Evolutionary conservation across 2,113 vertebrate genomes (phyloP), one percentile per base, ranked within the genome.

Genomic region (Ammospiza nelsoni): DNA sequence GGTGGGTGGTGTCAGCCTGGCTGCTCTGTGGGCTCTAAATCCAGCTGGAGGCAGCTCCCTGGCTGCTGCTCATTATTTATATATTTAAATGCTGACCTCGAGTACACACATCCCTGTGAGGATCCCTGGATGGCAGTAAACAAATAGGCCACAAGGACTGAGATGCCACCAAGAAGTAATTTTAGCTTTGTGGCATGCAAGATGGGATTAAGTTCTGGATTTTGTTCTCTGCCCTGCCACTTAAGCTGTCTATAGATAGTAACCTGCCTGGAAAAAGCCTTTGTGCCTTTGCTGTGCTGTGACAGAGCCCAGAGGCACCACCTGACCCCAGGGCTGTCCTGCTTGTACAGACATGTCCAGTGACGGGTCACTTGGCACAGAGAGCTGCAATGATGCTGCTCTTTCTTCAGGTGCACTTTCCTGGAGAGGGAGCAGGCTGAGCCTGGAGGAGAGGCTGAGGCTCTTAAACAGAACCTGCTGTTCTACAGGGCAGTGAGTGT

Each of bases 181-280:
- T 94, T 88, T 90, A 93, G 83, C 90, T 71, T 75, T 27, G n/a
- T 84, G 92, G 55, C 29, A 44, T 22, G 52, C 52, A 31, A 11
- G 76, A 67, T 48, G 41, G 92, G 92, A 86, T 96, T 90, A 85
- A 68, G 82, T 75, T 55, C 88, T 94, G 92, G 74, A 67, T 95
- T 95, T 75, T 76, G 74, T 95, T 95, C 62, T 78, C 87, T 63
- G 68, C 75, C 80, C 55, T 90, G 63, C 51, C 61, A 81, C 33
- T 78, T 82, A 43, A 89, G 62, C 92, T 80, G 76, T 54, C 89
- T 87, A 89, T 89, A 91, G 84, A 90, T 87, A 94, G 95, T 33
- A 94, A 58, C 91, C 23, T 80, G 88, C 35, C 61, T 80, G 92
- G 79, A 83, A 92, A 92, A 73, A 46, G 37, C 75, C 49, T 84